A percentile compares a stretch with the other conserved stretches of the same genome.
Conservation (phyloP, 2,797 vertebrate species). For the Pangasius mekongensis region DNA sequence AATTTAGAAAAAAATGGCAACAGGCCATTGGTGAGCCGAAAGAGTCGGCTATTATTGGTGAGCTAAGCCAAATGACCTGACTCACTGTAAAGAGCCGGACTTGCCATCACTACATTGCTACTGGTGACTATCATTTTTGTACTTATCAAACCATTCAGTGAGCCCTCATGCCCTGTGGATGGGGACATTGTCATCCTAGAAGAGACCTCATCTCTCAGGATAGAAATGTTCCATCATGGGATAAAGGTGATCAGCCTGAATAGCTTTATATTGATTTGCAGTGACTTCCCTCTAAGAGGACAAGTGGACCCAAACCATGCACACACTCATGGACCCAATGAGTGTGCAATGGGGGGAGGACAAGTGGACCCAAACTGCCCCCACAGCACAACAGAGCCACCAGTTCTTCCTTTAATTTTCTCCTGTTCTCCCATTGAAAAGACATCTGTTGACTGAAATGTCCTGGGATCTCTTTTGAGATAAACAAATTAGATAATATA, state of each 20-base stretch:
- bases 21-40: not conserved
- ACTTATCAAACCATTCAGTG: not conserved
- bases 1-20: not conserved
- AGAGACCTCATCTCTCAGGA: not conserved
- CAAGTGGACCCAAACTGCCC: not conserved
- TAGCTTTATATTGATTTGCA: not conserved
- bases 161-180: not conserved
- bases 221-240: not conserved
- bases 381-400: not conserved
- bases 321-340: not conserved
- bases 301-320: not conserved
- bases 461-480: not conserved
- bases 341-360: too few relatives aligned
- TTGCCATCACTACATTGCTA: not conserved
- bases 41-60: not conserved
- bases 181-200: not conserved
- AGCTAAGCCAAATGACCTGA: not conserved
- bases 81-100: not conserved
- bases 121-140: not conserved
- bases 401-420: not conserved
- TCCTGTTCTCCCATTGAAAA: not conserved
- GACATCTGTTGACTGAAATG: not conserved
- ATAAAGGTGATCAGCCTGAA: not conserved
- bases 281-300: not conserved
- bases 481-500: not conserved